Evolutionary conservation across 2,797 vertebrate genomes (phyloP), one percentile per base, ranked within the genome.

Genomic region (Tangara arthus): DNA sequence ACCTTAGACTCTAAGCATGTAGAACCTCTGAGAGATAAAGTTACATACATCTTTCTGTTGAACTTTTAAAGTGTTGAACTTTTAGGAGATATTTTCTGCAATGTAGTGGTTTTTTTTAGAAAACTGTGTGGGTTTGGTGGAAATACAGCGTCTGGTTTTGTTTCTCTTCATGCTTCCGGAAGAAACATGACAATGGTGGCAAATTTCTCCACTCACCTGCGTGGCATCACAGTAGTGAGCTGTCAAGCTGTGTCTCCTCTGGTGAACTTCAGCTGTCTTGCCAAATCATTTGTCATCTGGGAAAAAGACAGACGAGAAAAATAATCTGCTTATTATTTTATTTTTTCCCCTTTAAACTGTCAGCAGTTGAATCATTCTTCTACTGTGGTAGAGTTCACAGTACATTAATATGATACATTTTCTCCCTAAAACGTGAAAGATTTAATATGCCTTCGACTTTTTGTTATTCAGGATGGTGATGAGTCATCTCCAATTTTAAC

Each of bases 381-480:
- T 19, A 50, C 12, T 91, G 32, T 39, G 27, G 8, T 64, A 41
- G 61, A 69, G 42, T 75, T 82, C 50, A 37, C 18, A 60, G 8
- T 85, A 27, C 9, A 10, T 23, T 71, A 6, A 41, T 41, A 17
- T 35, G 2, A 15, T 22, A 4, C 22, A 6, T 41, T 57, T 55
- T 90, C 89, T 68, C 5, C 11, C 26, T 57, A 44, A 69, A 87
- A 70, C 35, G 55, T 66, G 16, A 46, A 9, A 20, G 77, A 19
- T 82, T 92, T 77, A 92, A 79, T 89, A 17, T 34, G 8, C 15
- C 27, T 87, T 70, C 52, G 77, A 85, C 15, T 49, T 83, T 41
- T 47, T 97, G 8, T 88, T 47, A 35, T 90, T 72, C 95, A 99
- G 99, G 99, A 99, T 64, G 99, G 99, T 94, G 99, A 99, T 71